These are phyloP conservation scores for Cephalopholis sonnerati DNA, from an alignment of 2,113 vertebrate species.

Conservation along the genomic window DNA sequence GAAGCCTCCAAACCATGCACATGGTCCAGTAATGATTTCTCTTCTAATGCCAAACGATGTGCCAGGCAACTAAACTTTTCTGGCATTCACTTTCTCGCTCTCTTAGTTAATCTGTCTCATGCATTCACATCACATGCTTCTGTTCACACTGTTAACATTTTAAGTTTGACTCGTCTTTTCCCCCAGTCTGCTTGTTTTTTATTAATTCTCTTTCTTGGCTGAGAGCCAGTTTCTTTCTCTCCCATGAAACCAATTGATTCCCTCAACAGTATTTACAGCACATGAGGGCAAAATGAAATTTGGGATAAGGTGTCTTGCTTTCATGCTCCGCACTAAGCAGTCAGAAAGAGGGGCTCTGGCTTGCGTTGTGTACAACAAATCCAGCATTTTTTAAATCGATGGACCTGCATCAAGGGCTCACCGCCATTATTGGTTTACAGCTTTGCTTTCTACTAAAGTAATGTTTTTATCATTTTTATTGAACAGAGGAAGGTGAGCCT, in stretches of 20 bases:
- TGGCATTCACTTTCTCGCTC: not conserved
- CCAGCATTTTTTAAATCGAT: constrained; percentile 40
- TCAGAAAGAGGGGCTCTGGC: not conserved
- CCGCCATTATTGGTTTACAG: constrained; percentile 27
- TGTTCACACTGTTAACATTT: constrained; percentile 18
- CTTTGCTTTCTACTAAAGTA: constrained; percentile 26
- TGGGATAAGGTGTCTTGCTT: constrained; percentile 31
- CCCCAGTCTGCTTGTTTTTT: not conserved
- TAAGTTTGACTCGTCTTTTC: not conserved
- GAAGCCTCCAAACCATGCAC: constrained; percentile 34
- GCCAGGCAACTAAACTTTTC: constrained; percentile 19
- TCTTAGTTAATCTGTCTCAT: constrained; percentile 14
- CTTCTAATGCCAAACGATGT: constrained; percentile 19
- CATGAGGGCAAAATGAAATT: constrained; percentile 5
- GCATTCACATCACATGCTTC: not conserved
- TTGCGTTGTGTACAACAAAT: not conserved
- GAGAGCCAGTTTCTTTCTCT: not conserved
- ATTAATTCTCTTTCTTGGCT: not conserved
- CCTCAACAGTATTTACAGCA: constrained; percentile 7
- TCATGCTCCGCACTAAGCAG: constrained; percentile 3
- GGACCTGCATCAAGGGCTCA: constrained; percentile 30
- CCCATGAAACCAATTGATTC: constrained; percentile 18
- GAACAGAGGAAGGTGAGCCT: constrained; percentile 18
- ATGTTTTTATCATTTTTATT: constrained; percentile 28
- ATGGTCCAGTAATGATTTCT: constrained; percentile 17